Conservation (phyloP, 2,797 vertebrate species). For the Ateles fusciceps region DNA sequence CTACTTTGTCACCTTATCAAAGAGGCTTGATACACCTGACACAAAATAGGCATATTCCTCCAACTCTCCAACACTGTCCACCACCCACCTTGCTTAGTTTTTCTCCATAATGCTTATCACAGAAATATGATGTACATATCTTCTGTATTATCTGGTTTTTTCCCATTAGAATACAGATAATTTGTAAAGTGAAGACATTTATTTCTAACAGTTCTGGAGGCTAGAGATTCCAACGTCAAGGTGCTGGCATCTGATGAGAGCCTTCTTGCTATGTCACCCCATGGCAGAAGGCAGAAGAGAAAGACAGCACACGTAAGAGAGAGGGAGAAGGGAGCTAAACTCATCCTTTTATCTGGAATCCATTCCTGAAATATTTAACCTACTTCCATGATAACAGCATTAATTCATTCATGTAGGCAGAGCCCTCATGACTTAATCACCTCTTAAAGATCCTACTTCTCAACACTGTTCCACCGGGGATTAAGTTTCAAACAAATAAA, state of each 20-base stretch:
- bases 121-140: not conserved
- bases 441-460: not conserved
- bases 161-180: not conserved
- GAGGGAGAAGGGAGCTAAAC: not conserved
- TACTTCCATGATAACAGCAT: not conserved
- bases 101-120: not conserved
- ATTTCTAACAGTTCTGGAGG: not conserved
- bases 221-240: not conserved
- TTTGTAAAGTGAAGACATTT: not conserved
- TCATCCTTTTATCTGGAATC: not conserved
- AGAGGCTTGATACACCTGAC: not conserved
- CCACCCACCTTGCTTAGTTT: not conserved
- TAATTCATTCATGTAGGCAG: not conserved
- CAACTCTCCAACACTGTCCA: not conserved
- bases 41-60: not conserved
- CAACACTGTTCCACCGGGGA: not conserved
- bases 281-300: not conserved
- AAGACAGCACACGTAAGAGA: not conserved
- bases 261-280: not conserved
- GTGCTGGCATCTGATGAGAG: not conserved
- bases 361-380: not conserved
- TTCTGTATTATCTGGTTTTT: not conserved
- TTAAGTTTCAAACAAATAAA: not conserved
- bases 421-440: not conserved
- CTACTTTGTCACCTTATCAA: constrained; percentile 4